A percentile compares a stretch with the other conserved stretches of the same genome.
Conservation (phyloP, 2,888 invertebrate genomes). For the Ennomos erosarius region DNA sequence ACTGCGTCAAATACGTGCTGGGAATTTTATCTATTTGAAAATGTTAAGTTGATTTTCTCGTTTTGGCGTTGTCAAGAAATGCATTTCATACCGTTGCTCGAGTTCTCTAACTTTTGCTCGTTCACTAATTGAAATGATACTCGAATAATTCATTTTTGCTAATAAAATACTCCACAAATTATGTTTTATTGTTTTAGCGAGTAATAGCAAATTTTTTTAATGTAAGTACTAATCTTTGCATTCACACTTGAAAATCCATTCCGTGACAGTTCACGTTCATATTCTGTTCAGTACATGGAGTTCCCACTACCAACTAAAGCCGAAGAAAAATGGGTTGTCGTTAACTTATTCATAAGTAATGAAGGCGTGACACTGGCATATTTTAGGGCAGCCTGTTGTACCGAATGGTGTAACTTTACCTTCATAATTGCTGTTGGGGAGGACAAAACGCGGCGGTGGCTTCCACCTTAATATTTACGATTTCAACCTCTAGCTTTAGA, state of each 20-base stretch:
- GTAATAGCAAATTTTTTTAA: no score
- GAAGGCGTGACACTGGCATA: slow-evolving; percentile 48
- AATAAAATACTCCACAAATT: no score
- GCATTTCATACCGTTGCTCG: background rate
- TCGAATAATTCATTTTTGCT: no score
- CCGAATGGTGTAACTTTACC: slow-evolving; percentile 62
- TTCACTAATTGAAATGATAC: no score
- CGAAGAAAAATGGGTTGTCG: slow-evolving; percentile 33
- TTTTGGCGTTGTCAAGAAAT: slow-evolving; percentile 1
- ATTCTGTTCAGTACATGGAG: no score
- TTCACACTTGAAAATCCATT: no score
- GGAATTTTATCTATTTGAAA: slow-evolving; percentile 33
- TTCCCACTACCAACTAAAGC: no score
- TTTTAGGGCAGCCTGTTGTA: slow-evolving; percentile 56
- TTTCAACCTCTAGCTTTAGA: slow-evolving; percentile 28
- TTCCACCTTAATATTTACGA: slow-evolving; percentile 61
- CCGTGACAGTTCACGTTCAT: no score
- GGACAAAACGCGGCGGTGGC: slow-evolving; percentile 56
- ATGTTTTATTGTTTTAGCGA: no score
- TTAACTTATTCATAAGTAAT: slow-evolving; percentile 38
- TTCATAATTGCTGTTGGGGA: slow-evolving; percentile 64
- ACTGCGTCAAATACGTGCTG: slow-evolving; percentile 38
- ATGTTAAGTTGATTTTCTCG: slow-evolving; percentile 18
- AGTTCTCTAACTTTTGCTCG: no score
- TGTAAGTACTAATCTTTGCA: no score